Conservation (phyloP, 2,888 invertebrate genomes). For the Physocephala rufipes region DNA sequence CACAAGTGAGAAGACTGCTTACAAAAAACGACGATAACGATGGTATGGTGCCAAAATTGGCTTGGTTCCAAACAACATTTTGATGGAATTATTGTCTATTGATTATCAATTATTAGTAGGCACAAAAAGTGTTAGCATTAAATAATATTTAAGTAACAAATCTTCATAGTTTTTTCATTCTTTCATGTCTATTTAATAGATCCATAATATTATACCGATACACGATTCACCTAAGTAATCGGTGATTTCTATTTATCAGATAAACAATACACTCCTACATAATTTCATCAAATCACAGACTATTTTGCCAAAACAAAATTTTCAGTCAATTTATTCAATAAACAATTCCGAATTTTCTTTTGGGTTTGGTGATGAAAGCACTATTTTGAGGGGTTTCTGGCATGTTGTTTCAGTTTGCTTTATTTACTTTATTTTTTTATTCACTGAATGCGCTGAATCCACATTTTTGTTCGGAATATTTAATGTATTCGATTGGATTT, state of each 20-base stretch:
- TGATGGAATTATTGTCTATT: no score
- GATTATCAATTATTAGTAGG: no score
- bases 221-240: slow-evolving; percentile 15
- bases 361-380: slow-evolving; percentile 36
- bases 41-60: no score
- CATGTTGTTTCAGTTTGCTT: slow-evolving; percentile 30
- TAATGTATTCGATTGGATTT: slow-evolving; percentile 5
- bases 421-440: neutral
- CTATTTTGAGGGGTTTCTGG: slow-evolving; percentile 44
- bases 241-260: slow-evolving; percentile 59
- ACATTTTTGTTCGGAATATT: slow-evolving; percentile 1
- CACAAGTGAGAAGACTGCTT: no score
- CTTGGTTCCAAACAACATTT: no score
- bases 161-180: no score
- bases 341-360: slow-evolving; percentile 38
- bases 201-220: neutral
- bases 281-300: slow-evolving; percentile 39
- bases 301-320: slow-evolving; percentile 45
- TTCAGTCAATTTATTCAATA: slow-evolving; percentile 60
- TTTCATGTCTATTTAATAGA: no score
- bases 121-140: no score
- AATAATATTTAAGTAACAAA: no score
- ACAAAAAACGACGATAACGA: no score
- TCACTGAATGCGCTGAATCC: neutral
- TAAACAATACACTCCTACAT: slow-evolving; percentile 60